A percentile compares a stretch with the other conserved stretches of the same genome.
Evolutionary conservation across 2,797 vertebrate species (phyloP).

Genomic region (Centropyge bicolor): DNA sequence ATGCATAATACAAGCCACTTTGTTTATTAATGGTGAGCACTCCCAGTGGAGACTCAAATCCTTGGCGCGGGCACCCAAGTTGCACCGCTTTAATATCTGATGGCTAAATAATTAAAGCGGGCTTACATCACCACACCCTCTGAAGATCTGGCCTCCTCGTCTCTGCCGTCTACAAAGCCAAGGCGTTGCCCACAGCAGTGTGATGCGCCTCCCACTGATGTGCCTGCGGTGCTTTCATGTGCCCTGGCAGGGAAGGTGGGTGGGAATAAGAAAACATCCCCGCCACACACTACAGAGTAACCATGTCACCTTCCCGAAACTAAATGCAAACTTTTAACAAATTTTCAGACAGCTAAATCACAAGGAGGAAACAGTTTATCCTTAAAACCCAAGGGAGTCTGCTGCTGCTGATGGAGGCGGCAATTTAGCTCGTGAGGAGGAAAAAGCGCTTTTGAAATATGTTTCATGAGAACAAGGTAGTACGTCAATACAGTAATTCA

Average conservation of each 20-base stretch:
- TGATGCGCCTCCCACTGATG: constrained; percentile 52
- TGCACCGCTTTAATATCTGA: constrained; percentile 78
- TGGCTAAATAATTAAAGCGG: constrained; percentile 81
- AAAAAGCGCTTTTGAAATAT: not conserved
- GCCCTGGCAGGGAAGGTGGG: constrained; percentile 29
- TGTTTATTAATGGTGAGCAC: constrained; percentile 80
- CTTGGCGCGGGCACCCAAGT: constrained; percentile 55
- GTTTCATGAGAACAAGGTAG: not conserved
- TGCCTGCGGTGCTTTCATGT: constrained; percentile 58
- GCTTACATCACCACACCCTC: constrained; percentile 73
- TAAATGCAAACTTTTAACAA: constrained; percentile 31
- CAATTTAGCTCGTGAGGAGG: not conserved
- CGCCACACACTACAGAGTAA: constrained; percentile 23
- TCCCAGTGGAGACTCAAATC: constrained; percentile 63
- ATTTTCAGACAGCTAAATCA: constrained; percentile 23
- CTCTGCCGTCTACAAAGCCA: constrained; percentile 58
- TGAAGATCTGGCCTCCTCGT: constrained; percentile 57
- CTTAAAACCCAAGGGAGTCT: constrained; percentile 19
- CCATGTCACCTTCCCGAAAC: constrained; percentile 35
- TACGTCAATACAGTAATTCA: not conserved
- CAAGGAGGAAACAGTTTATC: constrained; percentile 22
- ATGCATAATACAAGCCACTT: constrained; percentile 80
- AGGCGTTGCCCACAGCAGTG: constrained; percentile 36
- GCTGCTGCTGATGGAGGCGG: constrained; percentile 7
- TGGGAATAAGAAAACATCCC: constrained; percentile 41